Evolutionary conservation across 2,797 vertebrate species (phyloP).

Genomic region (Huso huso): DNA sequence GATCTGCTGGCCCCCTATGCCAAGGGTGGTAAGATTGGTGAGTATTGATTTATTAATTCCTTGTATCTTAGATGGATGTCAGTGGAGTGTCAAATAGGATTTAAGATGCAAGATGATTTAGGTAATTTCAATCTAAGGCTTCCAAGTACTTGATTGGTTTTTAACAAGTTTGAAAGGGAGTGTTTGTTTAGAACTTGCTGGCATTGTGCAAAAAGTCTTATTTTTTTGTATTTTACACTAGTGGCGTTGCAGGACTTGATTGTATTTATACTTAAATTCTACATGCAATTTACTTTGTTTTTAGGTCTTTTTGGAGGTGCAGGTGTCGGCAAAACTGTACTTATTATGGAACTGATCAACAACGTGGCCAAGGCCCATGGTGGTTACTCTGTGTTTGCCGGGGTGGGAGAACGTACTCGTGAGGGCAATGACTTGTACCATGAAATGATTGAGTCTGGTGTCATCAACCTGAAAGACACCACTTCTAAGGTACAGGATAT

Average conservation of each 20-base stretch:
- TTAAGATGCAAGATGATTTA: background rate
- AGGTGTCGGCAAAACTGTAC: conserved; percentile 90
- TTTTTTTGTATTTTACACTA: no score
- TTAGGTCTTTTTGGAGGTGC: conserved; percentile 91
- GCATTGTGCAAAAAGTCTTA: no score
- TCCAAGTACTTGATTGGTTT: conserved; percentile 20
- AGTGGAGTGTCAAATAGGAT: fast-evolving
- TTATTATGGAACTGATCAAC: conserved; percentile 98
- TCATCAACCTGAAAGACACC: conserved; percentile 93
- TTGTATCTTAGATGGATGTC: conserved; percentile 7
- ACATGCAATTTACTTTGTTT: background rate
- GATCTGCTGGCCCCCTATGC: conserved; percentile 92
- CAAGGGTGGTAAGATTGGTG: conserved; percentile 96
- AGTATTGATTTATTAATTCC: conserved; percentile 19
- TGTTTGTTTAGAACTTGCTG: no score
- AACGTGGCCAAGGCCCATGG: conserved; percentile 96
- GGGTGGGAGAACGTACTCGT: conserved; percentile 88
- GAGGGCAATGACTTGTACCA: conserved; percentile 97
- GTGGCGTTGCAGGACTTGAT: no score
- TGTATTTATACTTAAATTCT: no score
- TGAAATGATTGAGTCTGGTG: conserved; percentile 97
- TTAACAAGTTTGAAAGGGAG: no score
- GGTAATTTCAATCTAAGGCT: conserved; percentile 35
- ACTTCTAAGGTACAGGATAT: conserved; percentile 78
- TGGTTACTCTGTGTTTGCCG: conserved; percentile 93